Conservation (phyloP, 1,140 invertebrate species). For the Araneus ventricosus region DNA sequence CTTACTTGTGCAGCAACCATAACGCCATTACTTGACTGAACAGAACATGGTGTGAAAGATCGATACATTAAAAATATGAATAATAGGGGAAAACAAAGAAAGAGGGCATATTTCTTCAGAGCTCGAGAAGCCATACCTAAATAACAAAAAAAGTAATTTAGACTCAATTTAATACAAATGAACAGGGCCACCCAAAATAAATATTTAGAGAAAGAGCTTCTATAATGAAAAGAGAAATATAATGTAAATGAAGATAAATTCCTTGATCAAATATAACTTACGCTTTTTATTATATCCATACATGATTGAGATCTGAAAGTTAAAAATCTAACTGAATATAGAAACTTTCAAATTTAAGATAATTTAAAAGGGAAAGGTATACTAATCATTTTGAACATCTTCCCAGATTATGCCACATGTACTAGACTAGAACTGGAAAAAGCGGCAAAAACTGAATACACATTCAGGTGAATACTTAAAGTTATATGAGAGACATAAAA, state of each 20-base stretch:
- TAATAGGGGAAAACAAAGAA: constrained; percentile 33
- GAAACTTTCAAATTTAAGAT: background rate
- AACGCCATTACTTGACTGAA: constrained; percentile 25
- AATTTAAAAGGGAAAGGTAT: background rate
- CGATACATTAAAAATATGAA: constrained; percentile 50
- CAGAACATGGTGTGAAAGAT: constrained; percentile 58
- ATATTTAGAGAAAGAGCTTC: too few relatives aligned
- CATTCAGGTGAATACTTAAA: background rate
- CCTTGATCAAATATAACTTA: background rate
- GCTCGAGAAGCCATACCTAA: constrained; percentile 55
- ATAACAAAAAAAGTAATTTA: background rate
- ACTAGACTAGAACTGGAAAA: background rate
- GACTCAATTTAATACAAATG: background rate
- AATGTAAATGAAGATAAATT: background rate
- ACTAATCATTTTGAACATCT: background rate
- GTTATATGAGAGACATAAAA: background rate
- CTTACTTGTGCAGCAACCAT: constrained; percentile 68
- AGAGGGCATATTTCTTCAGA: constrained; percentile 57
- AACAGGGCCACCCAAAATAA: background rate
- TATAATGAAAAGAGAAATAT: background rate
- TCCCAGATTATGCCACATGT: background rate
- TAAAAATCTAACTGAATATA: background rate
- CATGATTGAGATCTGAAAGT: background rate
- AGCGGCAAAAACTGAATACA: background rate
- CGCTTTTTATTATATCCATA: background rate